phyloP scores from a whole-genome alignment of 2,797 vertebrate genomes.

The Macropus fuliginosus region DNA sequence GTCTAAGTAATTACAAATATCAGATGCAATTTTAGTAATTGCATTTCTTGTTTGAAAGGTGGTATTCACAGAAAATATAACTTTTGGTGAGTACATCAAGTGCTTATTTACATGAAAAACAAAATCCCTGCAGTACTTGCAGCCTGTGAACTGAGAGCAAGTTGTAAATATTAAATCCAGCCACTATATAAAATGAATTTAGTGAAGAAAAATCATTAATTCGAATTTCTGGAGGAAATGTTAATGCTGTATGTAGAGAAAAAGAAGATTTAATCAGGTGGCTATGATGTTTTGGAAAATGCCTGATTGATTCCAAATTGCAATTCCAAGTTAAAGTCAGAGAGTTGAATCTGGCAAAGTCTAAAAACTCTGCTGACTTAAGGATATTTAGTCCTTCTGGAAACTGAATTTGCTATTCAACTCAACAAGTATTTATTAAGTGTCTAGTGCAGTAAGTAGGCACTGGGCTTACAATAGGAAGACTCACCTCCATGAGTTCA shows the following conservation, averaged over 20 bases:
- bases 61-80: slow-evolving; percentile 53
- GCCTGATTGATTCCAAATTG: slow-evolving; percentile 61
- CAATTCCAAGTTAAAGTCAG: slow-evolving; percentile 61
- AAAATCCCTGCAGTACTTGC: slow-evolving; percentile 29
- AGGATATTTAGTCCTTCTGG: slow-evolving; percentile 64
- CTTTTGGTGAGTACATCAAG: slow-evolving; percentile 46
- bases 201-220: slow-evolving; percentile 8
- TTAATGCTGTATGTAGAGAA: slow-evolving; percentile 39
- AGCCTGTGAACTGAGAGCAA: slow-evolving; percentile 39
- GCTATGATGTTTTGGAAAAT: slow-evolving; percentile 50
- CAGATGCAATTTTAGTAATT: slow-evolving; percentile 69
- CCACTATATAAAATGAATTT: slow-evolving; percentile 25
- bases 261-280: slow-evolving; percentile 58
- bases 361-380: slow-evolving; percentile 66
- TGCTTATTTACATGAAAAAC: slow-evolving; percentile 44
- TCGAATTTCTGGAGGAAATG: slow-evolving; percentile 39
- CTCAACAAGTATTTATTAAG: slow-evolving; percentile 12
- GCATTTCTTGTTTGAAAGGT: slow-evolving; percentile 60
- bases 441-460: slow-evolving; percentile 49
- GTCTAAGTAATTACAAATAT: slow-evolving; percentile 68
- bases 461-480: slow-evolving; percentile 24
- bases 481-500: neutral
- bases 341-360: slow-evolving; percentile 68
- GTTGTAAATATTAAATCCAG: slow-evolving; percentile 24
- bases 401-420: slow-evolving; percentile 56